Evolutionary conservation across 2,797 vertebrate genomes (phyloP).

Genomic region (Kryptopterus vitreolus): DNA sequence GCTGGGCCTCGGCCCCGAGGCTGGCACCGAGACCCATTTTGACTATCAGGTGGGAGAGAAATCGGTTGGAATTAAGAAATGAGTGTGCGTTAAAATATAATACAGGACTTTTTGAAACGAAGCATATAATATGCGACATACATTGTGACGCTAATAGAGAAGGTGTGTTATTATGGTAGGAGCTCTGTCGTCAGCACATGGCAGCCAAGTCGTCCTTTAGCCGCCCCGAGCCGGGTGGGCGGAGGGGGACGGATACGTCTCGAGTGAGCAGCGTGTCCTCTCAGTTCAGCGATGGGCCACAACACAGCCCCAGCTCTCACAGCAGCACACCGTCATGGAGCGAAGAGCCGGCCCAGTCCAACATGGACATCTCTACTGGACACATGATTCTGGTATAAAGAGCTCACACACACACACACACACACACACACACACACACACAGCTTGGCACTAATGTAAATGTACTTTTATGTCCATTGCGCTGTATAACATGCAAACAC

Average conservation of each 20-base stretch:
- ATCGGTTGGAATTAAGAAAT: no score
- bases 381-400: conserved; percentile 96
- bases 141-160: not conserved
- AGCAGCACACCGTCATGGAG: conserved; percentile 98
- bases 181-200: conserved; percentile 98
- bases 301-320: conserved; percentile 95
- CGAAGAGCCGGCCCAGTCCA: conserved; percentile 94
- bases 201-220: conserved; percentile 88
- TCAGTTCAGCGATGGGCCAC: conserved; percentile 92
- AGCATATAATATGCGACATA: not conserved
- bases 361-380: conserved; percentile 98
- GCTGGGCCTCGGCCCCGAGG: conserved; percentile 89
- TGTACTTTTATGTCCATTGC: not conserved
- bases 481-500: not conserved
- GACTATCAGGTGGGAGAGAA: conserved; percentile 89
- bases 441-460: not conserved
- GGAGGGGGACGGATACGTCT: conserved; percentile 83
- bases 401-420: not conserved
- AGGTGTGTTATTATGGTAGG: conserved; percentile 68
- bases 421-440: not conserved
- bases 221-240: conserved; percentile 78
- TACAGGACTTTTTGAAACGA: not conserved
- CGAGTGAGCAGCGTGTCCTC: conserved; percentile 96
- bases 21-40: conserved; percentile 86
- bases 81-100: not conserved